Percentiles rank a stretch among this genome's conserved stretches.
Evolutionary conservation across 2,797 vertebrate species (phyloP).

Genomic region (Columba guinea): DNA sequence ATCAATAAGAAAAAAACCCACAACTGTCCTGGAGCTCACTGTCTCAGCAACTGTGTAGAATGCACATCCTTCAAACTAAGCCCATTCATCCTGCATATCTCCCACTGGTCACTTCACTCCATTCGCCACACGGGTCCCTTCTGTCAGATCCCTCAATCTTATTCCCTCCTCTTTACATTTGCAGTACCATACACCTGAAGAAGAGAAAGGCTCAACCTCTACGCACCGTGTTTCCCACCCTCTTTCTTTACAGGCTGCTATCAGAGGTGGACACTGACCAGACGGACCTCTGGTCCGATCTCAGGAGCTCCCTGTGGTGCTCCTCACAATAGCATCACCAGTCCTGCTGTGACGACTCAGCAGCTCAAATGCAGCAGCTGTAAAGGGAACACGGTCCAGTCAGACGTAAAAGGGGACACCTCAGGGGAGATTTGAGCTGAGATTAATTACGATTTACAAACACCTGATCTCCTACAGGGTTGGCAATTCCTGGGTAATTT

Average conservation of each 20-base stretch:
- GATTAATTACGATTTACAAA: background rate
- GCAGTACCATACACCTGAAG: background rate
- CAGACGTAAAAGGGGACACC: background rate
- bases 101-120: background rate
- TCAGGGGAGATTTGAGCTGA: background rate
- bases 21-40: background rate
- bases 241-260: background rate
- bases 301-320: background rate
- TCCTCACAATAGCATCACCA: background rate
- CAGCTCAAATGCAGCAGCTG: background rate
- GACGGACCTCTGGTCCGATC: background rate
- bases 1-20: background rate
- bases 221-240: rapidly evolving
- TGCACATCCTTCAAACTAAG: background rate
- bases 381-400: background rate
- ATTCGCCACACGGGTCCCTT: background rate
- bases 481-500: background rate
- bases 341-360: background rate
- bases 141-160: background rate
- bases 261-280: background rate
- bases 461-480: background rate
- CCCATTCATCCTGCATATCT: background rate
- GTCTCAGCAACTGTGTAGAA: background rate
- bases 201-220: background rate
- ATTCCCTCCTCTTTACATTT: background rate